Percentiles rank a stretch among this genome's conserved stretches.
Evolutionary conservation across 2,797 vertebrate genomes (phyloP).

Genomic region (Thamnophis elegans): DNA sequence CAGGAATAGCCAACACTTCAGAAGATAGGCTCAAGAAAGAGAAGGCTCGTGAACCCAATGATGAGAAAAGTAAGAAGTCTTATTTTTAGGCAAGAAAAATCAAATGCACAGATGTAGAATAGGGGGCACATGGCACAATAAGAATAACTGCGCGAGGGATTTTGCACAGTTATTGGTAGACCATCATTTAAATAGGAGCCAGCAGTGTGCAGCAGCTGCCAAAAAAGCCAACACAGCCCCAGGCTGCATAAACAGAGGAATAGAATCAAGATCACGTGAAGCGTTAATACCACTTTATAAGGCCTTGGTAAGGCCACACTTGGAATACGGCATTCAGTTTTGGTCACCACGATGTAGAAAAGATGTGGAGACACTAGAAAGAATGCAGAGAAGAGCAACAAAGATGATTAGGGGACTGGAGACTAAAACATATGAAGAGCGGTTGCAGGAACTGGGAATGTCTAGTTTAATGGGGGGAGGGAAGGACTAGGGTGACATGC

Average conservation of each 20-base stretch:
- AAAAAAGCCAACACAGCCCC: background rate
- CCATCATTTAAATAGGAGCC: background rate
- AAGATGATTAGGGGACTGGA: background rate
- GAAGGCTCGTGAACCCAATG: background rate
- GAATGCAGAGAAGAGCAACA: background rate
- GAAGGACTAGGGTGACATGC: background rate
- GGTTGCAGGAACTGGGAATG: background rate
- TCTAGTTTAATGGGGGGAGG: background rate
- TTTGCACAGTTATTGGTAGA: background rate
- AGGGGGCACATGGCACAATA: background rate
- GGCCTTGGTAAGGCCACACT: background rate
- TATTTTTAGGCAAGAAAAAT: background rate
- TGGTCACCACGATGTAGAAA: background rate
- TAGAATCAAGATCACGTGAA: background rate
- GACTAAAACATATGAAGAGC: background rate
- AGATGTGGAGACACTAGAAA: background rate
- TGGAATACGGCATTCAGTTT: background rate
- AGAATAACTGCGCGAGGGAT: background rate
- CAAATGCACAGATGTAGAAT: background rate
- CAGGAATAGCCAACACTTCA: background rate
- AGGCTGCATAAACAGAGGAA: background rate
- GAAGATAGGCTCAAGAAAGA: background rate
- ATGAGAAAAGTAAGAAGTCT: background rate
- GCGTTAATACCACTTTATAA: background rate
- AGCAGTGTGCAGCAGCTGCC: background rate